Conservation (phyloP, 2,888 invertebrate species). For the Carterocephalus palaemon region DNA sequence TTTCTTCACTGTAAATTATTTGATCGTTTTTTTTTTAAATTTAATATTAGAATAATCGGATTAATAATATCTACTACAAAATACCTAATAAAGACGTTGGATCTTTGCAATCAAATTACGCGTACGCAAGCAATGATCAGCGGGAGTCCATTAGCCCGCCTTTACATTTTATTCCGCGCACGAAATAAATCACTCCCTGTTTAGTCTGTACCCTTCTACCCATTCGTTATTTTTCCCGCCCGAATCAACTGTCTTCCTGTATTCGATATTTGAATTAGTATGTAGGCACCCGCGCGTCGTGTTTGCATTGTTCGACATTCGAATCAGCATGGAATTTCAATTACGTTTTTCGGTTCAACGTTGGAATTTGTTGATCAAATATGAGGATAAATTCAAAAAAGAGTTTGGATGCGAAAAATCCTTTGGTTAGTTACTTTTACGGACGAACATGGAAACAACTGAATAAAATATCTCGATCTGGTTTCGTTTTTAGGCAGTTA, state of each 20-base stretch:
- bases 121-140: neutral
- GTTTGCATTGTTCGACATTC: conserved; percentile 1
- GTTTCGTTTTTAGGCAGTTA: too few species aligned
- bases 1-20: too few species aligned
- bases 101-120: conserved; percentile 6
- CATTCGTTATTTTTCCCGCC: conserved; percentile 9
- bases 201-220: conserved; percentile 14
- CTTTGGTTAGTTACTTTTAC: too few species aligned
- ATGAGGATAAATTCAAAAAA: too few species aligned
- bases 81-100: too few species aligned
- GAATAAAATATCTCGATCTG: too few species aligned
- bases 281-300: neutral
- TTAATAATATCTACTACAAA: too few species aligned
- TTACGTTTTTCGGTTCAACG: neutral
- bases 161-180: conserved; percentile 31
- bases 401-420: too few species aligned
- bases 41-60: too few species aligned
- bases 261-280: conserved; percentile 8
- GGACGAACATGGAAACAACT: too few species aligned
- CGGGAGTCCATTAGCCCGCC: conserved; percentile 1
- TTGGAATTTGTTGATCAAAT: neutral
- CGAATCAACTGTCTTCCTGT: conserved; percentile 6
- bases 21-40: too few species aligned
- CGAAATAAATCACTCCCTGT: conserved; percentile 31
- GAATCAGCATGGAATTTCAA: neutral